Base-by-base conservation (phyloP, 2,888 invertebrate species). In the Helobdella robusta region DNA sequence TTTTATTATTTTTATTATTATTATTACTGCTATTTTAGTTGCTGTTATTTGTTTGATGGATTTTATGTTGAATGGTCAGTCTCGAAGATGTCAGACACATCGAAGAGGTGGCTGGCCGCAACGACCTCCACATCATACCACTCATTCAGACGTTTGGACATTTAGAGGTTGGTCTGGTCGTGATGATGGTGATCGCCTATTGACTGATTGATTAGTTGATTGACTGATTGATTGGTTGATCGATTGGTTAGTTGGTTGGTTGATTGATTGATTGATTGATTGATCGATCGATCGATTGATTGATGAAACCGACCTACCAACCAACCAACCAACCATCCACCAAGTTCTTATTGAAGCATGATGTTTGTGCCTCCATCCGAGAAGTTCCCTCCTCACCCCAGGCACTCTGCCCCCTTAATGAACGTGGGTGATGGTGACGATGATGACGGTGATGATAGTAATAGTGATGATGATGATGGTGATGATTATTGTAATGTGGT, bases 141-240 rank as follows among this genome's bases (percentile, higher is more conserved):
- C 78, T 91, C 61, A 81, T 91, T n/a, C 90, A 89, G 80, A 88
- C 89, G 0, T 89, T 89, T 77, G 90, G 89, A 0, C 90, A 91
- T 75, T 80, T 91, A 80, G 89, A 90, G 74, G 79, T 79, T 35
- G 11, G 6, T 59, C 30, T 0, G 32, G 34, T 1, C 18, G 15
- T 18, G 25, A 32, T 32, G 25, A 32, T 61, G 28, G 28, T 63
- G 60, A 60, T 59, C 15, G 34, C 15, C 20, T 63, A n/a, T n/a
- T n/a, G n/a, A n/a, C n/a, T n/a, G n/a, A n/a, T n/a, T n/a, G n/a
- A n/a, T n/a, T n/a, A n/a, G n/a, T n/a, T n/a, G n/a, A n/a, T n/a
- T n/a, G n/a, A n/a, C n/a, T n/a, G n/a, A n/a, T n/a, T n/a, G n/a
- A n/a, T n/a, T n/a, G n/a, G n/a, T n/a, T n/a, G n/a, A n/a, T n/a